phyloP scores from a whole-genome alignment of 2,888 invertebrate genomes.

The Parelbella ahira region DNA sequence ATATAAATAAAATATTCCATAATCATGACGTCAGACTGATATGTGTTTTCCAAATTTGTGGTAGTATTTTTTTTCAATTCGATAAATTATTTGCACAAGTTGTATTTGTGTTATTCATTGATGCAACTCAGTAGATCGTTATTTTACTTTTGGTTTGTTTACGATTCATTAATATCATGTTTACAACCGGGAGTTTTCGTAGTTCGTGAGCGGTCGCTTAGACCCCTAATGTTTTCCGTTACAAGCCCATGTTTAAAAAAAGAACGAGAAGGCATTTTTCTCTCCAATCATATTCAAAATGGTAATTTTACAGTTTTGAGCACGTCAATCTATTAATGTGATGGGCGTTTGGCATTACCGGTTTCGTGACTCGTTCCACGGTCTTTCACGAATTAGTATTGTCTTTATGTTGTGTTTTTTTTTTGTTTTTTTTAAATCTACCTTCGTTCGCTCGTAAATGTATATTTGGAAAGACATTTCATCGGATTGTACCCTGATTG shows the following conservation, averaged over 20 bases:
- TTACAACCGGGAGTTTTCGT: constrained; percentile 34
- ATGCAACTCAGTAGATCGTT: background rate
- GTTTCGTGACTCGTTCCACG: constrained; percentile 63
- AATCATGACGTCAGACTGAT: too few species aligned
- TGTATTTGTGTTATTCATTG: too few species aligned
- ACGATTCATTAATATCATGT: constrained; percentile 61
- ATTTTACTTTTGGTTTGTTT: constrained; percentile 38
- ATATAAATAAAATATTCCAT: too few species aligned
- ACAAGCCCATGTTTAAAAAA: constrained; percentile 43
- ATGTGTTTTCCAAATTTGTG: too few species aligned
- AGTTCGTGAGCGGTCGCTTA: constrained; percentile 53
- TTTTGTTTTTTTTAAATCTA: constrained; percentile 31
- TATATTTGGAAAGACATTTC: constrained; percentile 40
- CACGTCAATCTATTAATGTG: constrained; percentile 75
- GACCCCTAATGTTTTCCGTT: constrained; percentile 48
- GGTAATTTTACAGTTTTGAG: constrained; percentile 77
- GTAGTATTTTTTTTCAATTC: too few species aligned
- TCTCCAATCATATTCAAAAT: constrained; percentile 58
- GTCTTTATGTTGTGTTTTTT: constrained; percentile 33
- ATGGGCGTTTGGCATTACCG: constrained; percentile 51
- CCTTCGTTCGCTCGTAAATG: constrained; percentile 40
- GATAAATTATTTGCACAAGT: too few species aligned
- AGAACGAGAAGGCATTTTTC: constrained; percentile 34
- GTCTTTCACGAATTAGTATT: constrained; percentile 49
- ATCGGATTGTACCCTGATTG: constrained; percentile 39